Base-by-base conservation (phyloP, 2,113 vertebrate species). In the Donacobius atricapilla region DNA sequence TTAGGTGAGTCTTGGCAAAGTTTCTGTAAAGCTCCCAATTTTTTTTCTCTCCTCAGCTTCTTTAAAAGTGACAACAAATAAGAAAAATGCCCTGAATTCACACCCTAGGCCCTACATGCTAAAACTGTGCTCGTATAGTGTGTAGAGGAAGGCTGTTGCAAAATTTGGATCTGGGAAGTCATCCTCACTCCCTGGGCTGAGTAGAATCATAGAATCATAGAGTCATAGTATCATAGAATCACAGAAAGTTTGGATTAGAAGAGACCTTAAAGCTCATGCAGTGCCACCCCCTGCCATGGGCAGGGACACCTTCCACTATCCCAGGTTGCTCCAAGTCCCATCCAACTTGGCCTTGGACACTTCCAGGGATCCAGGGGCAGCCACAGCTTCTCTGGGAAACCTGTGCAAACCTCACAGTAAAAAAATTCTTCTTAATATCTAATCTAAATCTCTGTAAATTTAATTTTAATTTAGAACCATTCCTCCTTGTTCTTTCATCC, bases 21-120 rank as follows among this genome's bases (percentile, higher is more conserved):
- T 8, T 94, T 90, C 68, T 65, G 31, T 37, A 76, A 85, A 51
- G 4, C 18, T 8, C 2, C 18, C 4, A 7, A 0, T 0, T 17
- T 25, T 60, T 44, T 61, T 27, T 8, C 14, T 47, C 9, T 69
- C 18, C 24, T 14, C 39, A 83, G 3, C 20, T 81, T 37, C 35
- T 53, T 77, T 61, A 69, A 70, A 87, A 61, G 9, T 77, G 15
- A 10, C 15, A 79, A n/a, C 5, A 64, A 86, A 30, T 12, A 60
- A 31, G 30, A 79, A 82, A 73, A 87, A 45, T 24, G 0, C 6
- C 24, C 15, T 61, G 21, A 9, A 28, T 81, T 40, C 27, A 50
- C 9, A 35, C 4, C 8, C 1, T 31, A 42, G 20, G 15, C 11
- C 24, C 19, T 63, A 23, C 19, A 3, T 0, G 0, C 2, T n/a